phyloP scores from a whole-genome alignment of 2,113 vertebrate genomes.

The Rana temporaria region DNA sequence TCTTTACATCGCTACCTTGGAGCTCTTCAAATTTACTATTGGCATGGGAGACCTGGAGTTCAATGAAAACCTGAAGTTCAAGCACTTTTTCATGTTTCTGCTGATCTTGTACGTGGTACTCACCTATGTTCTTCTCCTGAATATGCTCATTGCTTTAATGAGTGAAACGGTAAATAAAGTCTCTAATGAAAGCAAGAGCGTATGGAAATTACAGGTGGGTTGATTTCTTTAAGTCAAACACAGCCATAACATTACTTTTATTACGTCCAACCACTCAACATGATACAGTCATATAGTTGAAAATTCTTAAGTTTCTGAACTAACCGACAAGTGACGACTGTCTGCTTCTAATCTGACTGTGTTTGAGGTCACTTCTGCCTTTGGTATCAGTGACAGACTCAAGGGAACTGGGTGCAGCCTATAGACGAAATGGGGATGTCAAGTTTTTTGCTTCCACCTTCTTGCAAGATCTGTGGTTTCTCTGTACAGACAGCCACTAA shows the following conservation, averaged over 20 bases:
- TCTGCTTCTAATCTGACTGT: too few relatives aligned
- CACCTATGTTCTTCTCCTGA: slow-evolving; percentile 93
- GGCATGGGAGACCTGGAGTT: slow-evolving; percentile 97
- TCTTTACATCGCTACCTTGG: slow-evolving; percentile 80
- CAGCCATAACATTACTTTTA: background rate
- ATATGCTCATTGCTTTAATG: slow-evolving; percentile 97
- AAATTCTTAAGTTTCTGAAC: too few relatives aligned
- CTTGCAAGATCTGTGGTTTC: too few relatives aligned
- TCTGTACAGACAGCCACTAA: too few relatives aligned
- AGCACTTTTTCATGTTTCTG: slow-evolving; percentile 83
- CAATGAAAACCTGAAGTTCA: slow-evolving; percentile 81
- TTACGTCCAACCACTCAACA: too few relatives aligned
- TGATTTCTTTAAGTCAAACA: background rate
- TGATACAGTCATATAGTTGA: too few relatives aligned
- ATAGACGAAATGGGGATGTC: too few relatives aligned
- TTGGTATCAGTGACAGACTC: too few relatives aligned
- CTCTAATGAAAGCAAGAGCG: slow-evolving; percentile 78
- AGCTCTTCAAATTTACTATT: slow-evolving; percentile 97
- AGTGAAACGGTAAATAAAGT: slow-evolving; percentile 84
- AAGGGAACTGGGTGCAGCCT: too few relatives aligned
- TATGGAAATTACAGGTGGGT: slow-evolving; percentile 94
- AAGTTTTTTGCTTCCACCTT: too few relatives aligned
- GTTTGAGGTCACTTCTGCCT: too few relatives aligned
- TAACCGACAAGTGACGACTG: too few relatives aligned
- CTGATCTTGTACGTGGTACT: slow-evolving; percentile 90